Percentiles rank a stretch among this genome's conserved stretches.
Conservation (phyloP, 2,888 invertebrate genomes). For the Colletes collaris region DNA sequence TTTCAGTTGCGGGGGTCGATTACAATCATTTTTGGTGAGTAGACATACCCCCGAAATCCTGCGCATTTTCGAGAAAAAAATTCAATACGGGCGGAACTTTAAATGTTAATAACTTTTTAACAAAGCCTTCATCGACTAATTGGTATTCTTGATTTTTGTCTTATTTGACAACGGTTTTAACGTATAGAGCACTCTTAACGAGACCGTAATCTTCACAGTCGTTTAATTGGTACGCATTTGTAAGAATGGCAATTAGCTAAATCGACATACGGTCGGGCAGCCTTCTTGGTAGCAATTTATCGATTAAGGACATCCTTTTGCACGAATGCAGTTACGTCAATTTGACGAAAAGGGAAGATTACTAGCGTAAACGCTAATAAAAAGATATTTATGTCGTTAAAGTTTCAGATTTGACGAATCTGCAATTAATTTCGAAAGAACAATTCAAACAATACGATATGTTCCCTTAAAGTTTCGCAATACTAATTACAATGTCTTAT, state of each 20-base stretch:
- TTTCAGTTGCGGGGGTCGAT: too few species aligned
- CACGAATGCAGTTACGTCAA: constrained; percentile 26
- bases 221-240: constrained; percentile 20
- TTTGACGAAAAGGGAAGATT: constrained; percentile 3
- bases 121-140: too few species aligned
- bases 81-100: too few species aligned
- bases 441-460: too few species aligned
- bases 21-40: too few species aligned
- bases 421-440: neutral
- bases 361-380: neutral
- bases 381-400: neutral
- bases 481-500: too few species aligned
- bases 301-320: constrained; percentile 39
- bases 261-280: constrained; percentile 22
- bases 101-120: too few species aligned
- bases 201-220: constrained; percentile 4
- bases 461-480: too few species aligned
- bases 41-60: too few species aligned
- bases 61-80: too few species aligned
- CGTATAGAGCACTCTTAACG: neutral
- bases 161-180: too few species aligned
- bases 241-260: constrained; percentile 35
- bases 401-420: neutral
- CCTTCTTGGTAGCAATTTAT: constrained; percentile 50
- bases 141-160: too few species aligned